A percentile compares a stretch with the other conserved stretches of the same genome.
Evolutionary conservation across 2,797 vertebrate species (phyloP).

Genomic region (Philypnodon macrostomus): DNA sequence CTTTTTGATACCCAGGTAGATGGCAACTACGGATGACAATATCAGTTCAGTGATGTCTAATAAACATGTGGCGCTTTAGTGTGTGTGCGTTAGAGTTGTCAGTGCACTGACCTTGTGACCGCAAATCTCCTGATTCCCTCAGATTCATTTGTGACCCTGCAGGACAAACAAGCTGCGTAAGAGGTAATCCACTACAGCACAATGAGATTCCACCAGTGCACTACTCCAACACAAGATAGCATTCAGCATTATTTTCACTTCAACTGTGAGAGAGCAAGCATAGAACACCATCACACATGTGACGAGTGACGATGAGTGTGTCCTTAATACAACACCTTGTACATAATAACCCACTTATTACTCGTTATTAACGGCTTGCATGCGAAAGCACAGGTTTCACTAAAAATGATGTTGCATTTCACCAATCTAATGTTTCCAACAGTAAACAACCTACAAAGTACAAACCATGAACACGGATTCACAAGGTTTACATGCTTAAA

Average conservation of each 20-base stretch:
- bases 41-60: not conserved
- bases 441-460: slow-evolving; percentile 12
- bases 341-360: not conserved
- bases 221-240: slow-evolving; percentile 27
- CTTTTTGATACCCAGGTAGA: slow-evolving; percentile 95
- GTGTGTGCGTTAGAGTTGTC: not conserved
- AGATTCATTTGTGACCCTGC: slow-evolving; percentile 97
- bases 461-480: not conserved
- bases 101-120: slow-evolving; percentile 88
- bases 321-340: slow-evolving; percentile 4
- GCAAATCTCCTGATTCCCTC: slow-evolving; percentile 97
- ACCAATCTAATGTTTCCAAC: not conserved
- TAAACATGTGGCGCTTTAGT: not conserved
- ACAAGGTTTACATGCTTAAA: slow-evolving; percentile 59
- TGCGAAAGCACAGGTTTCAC: slow-evolving; percentile 3
- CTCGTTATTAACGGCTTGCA: not conserved
- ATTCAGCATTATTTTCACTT: slow-evolving; percentile 25
- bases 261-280: slow-evolving; percentile 38
- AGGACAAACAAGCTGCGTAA: slow-evolving; percentile 46
- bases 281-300: slow-evolving; percentile 29
- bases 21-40: slow-evolving; percentile 79
- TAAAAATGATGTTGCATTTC: not conserved
- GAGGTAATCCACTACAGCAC: slow-evolving; percentile 13
- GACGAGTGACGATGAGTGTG: slow-evolving; percentile 23
- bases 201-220: slow-evolving; percentile 3